A percentile compares a stretch with the other conserved stretches of the same genome.
Conservation (phyloP, 2,888 invertebrate genomes). For the Linnaemya tessellans region DNA sequence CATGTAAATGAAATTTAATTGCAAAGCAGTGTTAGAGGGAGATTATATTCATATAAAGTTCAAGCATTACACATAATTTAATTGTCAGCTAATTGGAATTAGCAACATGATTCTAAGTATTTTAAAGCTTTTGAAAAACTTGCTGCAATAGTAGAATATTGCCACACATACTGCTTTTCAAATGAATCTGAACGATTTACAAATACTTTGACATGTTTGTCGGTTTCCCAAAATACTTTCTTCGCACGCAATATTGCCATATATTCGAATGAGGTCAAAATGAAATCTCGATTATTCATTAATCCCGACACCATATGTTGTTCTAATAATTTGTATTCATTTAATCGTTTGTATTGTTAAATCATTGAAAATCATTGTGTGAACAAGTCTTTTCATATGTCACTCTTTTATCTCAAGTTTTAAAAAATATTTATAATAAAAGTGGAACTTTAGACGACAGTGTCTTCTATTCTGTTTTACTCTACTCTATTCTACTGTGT, state of each 20-base stretch:
- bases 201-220: too few species aligned
- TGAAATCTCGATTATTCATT: not conserved
- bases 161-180: not conserved
- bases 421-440: slow-evolving; percentile 1
- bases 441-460: slow-evolving; percentile 7
- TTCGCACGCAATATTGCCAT: not conserved
- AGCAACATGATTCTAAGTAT: slow-evolving; percentile 3
- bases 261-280: not conserved
- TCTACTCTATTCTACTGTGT: not conserved
- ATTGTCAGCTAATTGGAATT: slow-evolving; percentile 30
- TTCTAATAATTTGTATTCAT: not conserved
- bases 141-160: not conserved
- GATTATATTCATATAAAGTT: not conserved
- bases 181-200: not conserved
- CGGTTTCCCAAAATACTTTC: not conserved
- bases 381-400: slow-evolving; percentile 13
- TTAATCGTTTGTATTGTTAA: slow-evolving; percentile 20
- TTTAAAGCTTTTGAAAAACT: not conserved
- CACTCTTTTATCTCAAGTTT: not conserved
- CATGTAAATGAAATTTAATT: slow-evolving; percentile 42
- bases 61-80: slow-evolving; percentile 38
- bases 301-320: not conserved
- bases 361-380: slow-evolving; percentile 16
- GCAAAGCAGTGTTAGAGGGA: not conserved
- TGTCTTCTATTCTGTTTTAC: not conserved